Base-by-base conservation (phyloP, 2,888 invertebrate genomes). In the Leptinotarsa rubiginosa region DNA sequence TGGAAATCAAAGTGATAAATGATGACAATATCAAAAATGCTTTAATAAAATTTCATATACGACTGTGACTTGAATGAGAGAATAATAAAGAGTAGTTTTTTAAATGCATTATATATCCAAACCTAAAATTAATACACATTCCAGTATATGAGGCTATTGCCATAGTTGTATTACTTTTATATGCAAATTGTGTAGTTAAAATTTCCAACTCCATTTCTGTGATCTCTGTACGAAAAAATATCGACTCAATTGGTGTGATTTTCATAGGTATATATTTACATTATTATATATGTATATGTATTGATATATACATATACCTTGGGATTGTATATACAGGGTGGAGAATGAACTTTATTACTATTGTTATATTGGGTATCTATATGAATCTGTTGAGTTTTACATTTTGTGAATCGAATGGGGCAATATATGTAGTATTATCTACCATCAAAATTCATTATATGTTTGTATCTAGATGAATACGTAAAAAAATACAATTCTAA, bases 131-230 rank as follows among this genome's bases (percentile, higher is more conserved):
- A 74, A 66, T 80, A 76, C 81, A 82, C 82, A 83, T 83, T 83
- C 82, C 82, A 82, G 80, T 77, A 76, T 73, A 80, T 79, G 79
- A 79, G 78, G 79, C 81, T 75, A 77, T 80, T 79, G 80, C 80
- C 80, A 79, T 78, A 77, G 65, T 10, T 41, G 10, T 75, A 71
- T 76, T 80, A 81, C 83, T 81, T 82, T 80, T 78, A 76, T 67
- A 81, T 77, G 80, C 75, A 74, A 77, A 77, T 73, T 76, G 77
- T 75, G 74, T 80, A 79, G 80, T 81, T 82, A 82, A 82, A 70
- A 73, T 79, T 85, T 87, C 86, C 87, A 86, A 87, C 86, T 87
- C 86, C 86, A 82, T 87, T 87, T 87, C 88, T 88, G 88, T 88
- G 88, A 88, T 88, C 88, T 88, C 88, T 86, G 78, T 84, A 84